These are phyloP conservation scores for Chalcosyrphus nemorum DNA, from an alignment of 2,888 invertebrate genomes.

Conservation along the genomic window DNA sequence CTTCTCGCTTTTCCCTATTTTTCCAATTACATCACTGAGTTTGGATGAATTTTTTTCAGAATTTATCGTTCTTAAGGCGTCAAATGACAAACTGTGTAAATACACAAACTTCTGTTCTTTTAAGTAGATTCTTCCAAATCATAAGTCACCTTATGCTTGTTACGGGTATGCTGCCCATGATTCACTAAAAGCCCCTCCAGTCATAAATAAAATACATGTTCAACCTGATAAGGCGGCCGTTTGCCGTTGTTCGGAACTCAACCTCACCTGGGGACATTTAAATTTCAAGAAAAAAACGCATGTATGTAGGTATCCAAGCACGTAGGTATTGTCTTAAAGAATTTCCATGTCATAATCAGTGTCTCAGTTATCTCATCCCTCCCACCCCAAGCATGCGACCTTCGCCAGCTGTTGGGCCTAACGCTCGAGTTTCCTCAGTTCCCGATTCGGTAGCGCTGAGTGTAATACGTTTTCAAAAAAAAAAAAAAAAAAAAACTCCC, in stretches of 20 bases:
- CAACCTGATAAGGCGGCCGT: constrained; percentile 6
- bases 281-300: neutral
- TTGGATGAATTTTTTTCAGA: no score
- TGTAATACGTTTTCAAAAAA: constrained; percentile 16
- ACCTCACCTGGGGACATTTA: constrained; percentile 20
- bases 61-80: no score
- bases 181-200: neutral
- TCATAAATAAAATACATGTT: constrained; percentile 17
- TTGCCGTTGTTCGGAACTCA: neutral
- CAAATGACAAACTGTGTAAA: no score
- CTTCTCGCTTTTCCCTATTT: no score
- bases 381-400: constrained; percentile 2
- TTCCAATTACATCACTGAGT: no score
- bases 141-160: no score
- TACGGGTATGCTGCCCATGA: neutral
- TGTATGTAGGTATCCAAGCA: no score
- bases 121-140: no score
- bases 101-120: no score
- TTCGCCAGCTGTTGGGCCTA: constrained; percentile 14
- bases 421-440: constrained; percentile 33
- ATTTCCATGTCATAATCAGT: constrained; percentile 6
- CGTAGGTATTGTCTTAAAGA: constrained; percentile 16
- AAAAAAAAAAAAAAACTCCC: neutral
- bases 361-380: neutral
- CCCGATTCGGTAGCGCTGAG: constrained; percentile 25